Evolutionary conservation across 2,797 vertebrate genomes (phyloP), one percentile per base, ranked within the genome.

Genomic region (Xiphophorus birchmanni): DNA sequence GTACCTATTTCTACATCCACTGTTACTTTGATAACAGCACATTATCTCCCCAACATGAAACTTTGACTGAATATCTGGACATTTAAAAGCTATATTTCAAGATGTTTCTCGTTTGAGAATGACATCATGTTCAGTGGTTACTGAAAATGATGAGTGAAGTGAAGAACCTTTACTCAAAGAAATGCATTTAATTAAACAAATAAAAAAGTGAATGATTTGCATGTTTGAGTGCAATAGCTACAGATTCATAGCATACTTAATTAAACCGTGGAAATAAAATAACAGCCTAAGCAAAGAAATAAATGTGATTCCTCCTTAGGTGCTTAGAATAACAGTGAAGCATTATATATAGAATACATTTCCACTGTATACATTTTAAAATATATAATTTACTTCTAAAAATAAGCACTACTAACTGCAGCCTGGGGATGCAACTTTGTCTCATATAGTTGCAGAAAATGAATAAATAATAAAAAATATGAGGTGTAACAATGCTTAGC

Each of bases 191-290:
- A 85, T 92, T 81, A 81, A 88, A 88, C n/a, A 79, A 58, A 79
- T 60, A 72, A 86, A 69, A 23, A 75, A 81, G 67, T 76, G 48
- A 35, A 47, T 83, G 84, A 89, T 87, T 88, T 82, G 74, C 84
- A 26, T 56, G 8, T 76, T 86, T 73, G 82, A 69, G 76, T 75
- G 73, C 44, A 60, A 48, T 67, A 9, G 69, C 40, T 45, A 37
- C 78, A 82, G 78, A 88, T 85, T 89, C 79, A 84, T 75, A 74
- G 48, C 6, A 54, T 80, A 74, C 83, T 81, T 87, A 89, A 94
- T 92, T 91, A 90, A 89, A 86, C 74, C 65, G 45, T 77, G 73
- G 78, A 86, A 87, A 78, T 63, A 82, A 84, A 89, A 91, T 87
- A 89, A 90, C 48, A 83, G 32, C 73, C 10, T 44, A 73, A 85